Conservation (phyloP, 2,888 invertebrate genomes). For the Lydus trimaculatus region DNA sequence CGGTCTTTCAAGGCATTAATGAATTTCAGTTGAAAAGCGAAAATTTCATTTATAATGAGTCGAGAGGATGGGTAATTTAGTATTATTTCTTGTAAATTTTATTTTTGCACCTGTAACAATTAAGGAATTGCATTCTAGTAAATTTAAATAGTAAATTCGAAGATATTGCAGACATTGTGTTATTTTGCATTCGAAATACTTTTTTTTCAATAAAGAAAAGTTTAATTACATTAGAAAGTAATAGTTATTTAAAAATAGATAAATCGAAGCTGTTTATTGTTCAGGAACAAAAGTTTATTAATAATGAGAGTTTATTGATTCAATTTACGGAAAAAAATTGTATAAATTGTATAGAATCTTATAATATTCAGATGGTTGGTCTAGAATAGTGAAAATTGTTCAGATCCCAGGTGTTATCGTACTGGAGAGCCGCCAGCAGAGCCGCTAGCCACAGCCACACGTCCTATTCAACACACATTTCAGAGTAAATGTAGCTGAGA, state of each 20-base stretch:
- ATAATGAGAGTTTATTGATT: constrained; percentile 27
- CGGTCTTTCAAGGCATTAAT: not conserved
- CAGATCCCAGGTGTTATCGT: constrained; percentile 45
- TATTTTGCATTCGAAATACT: not conserved
- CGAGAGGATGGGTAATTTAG: not conserved
- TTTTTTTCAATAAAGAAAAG: no score
- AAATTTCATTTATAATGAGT: not conserved
- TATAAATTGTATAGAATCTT: constrained; percentile 35
- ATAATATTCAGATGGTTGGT: constrained; percentile 33
- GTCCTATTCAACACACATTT: constrained; percentile 58
- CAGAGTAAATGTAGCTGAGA: constrained; percentile 62
- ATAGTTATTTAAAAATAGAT: not conserved
- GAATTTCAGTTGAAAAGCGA: not conserved
- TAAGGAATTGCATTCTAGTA: not conserved
- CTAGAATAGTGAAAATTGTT: constrained; percentile 34
- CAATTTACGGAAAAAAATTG: constrained; percentile 15
- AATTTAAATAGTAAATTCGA: not conserved
- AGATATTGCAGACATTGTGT: not conserved
- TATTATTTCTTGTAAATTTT: not conserved
- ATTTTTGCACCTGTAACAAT: not conserved
- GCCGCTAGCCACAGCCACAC: constrained; percentile 42
- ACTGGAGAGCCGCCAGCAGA: constrained; percentile 44
- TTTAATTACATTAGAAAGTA: not conserved
- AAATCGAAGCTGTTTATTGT: not conserved
- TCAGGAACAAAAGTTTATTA: not conserved